Evolutionary conservation across 2,797 vertebrate species (phyloP).

Genomic region (Poecilia velifera): DNA sequence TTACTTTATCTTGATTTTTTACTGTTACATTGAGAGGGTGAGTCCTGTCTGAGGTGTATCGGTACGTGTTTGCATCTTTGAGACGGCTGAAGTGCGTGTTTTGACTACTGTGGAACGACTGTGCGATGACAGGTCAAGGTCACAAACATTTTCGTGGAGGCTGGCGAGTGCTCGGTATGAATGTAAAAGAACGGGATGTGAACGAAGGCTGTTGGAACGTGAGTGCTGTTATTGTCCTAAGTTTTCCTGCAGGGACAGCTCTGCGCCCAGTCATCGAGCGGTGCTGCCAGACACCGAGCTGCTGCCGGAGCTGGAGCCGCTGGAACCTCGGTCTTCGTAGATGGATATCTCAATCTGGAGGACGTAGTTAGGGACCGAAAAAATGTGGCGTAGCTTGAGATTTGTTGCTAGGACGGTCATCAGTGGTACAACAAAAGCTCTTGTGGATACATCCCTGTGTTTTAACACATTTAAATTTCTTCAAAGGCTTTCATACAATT

Average conservation of each 20-base stretch:
- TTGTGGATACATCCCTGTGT: neutral
- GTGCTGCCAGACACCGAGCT: constrained; percentile 91
- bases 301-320: constrained; percentile 91
- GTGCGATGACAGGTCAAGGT: constrained; percentile 14
- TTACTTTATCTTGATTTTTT: neutral
- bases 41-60: neutral
- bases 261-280: constrained; percentile 84
- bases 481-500: neutral
- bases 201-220: constrained; percentile 19
- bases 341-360: constrained; percentile 95
- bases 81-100: constrained; percentile 28
- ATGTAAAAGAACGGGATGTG: constrained; percentile 12
- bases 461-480: neutral
- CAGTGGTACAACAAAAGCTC: neutral
- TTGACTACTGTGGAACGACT: constrained; percentile 7
- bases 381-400: neutral
- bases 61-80: constrained; percentile 5
- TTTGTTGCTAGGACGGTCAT: neutral
- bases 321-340: constrained; percentile 95
- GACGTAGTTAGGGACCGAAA: constrained; percentile 73
- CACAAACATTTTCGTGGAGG: neutral
- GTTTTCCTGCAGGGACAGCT: constrained; percentile 16
- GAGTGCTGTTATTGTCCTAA: constrained; percentile 24
- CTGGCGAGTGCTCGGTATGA: constrained; percentile 43
- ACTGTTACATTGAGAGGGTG: neutral